Base-by-base conservation (phyloP, 2,888 invertebrate species). In the Microdon myrmicae region DNA sequence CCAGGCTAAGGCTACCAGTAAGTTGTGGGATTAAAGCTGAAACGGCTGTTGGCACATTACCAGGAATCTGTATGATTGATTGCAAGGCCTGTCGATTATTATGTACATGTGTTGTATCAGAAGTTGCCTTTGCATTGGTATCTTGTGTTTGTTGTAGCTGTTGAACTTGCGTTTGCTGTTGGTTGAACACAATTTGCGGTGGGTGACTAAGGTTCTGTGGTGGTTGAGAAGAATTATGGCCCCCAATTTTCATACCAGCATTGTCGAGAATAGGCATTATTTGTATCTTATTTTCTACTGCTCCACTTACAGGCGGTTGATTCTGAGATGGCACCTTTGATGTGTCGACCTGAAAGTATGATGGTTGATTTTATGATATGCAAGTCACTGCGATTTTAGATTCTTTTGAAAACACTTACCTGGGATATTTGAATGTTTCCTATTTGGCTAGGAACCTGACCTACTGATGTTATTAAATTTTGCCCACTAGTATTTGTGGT, bases 1-100 rank as follows among this genome's bases (percentile, higher is more conserved):
- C 85, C 47, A 89, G 76, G 55, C 86, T 84, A 51, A 88, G 81
- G 45, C 86, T 86, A 1, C 87, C 87, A 13, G 84, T 84, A 4
- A 86, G 75, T 69, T 86, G 86, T 2, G 83, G 80, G 37, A 83
- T 80, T 25, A 83, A 64, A 1, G 77, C 67, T 2, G 72, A 74
- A 13, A 77, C 74, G 4, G 79, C 71, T 14, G 78, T 75, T 1
- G 78, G 74, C 5, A 76, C 72, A n/a, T 73, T 73, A 14, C 75
- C 74, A 0, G 74, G 58, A n/a, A 76, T 75, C 32, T 61, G 45
- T 12, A 64, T 37, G 13, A 58, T 17, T 12, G 44, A 51, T 23
- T 47, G 20, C 6, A 48, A 20, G n/a, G 10, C 29, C 29, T 41
- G 58, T 14, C 51, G 31, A 17, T 4, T 34, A 8, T 28, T 37